Evolutionary conservation across 2,113 vertebrate genomes (phyloP).

Genomic region (Callipepla squamata): DNA sequence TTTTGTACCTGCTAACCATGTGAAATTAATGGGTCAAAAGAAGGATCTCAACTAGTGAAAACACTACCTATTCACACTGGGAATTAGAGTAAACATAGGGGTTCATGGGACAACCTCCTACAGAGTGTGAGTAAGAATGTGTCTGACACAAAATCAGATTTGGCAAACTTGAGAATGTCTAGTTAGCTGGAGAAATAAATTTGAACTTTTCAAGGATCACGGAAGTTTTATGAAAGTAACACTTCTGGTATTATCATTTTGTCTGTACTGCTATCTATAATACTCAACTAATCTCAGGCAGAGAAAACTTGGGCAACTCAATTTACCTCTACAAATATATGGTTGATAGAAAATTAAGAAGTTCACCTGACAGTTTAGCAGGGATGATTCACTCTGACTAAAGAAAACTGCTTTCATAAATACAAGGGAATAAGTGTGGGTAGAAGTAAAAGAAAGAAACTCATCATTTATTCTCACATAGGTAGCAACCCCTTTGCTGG

Average conservation of each 20-base stretch:
- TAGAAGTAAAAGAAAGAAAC: neutral
- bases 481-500: neutral
- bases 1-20: neutral
- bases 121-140: rapidly evolving
- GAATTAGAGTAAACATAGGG: neutral
- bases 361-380: neutral
- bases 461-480: neutral
- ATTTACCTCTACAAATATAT: neutral
- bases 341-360: neutral
- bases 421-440: neutral
- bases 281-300: neutral
- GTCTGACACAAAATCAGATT: neutral
- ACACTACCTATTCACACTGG: neutral
- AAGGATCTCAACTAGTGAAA: neutral
- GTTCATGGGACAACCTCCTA: neutral
- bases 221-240: neutral
- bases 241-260: neutral
- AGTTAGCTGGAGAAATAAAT: neutral
- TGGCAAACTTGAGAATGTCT: neutral
- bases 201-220: neutral
- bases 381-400: neutral
- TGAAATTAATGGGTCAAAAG: neutral
- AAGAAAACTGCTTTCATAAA: neutral
- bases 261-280: neutral
- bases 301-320: neutral